These are phyloP conservation scores for Hypotaenidia okinawae DNA, from an alignment of 2,797 vertebrate species.

Conservation along the genomic window DNA sequence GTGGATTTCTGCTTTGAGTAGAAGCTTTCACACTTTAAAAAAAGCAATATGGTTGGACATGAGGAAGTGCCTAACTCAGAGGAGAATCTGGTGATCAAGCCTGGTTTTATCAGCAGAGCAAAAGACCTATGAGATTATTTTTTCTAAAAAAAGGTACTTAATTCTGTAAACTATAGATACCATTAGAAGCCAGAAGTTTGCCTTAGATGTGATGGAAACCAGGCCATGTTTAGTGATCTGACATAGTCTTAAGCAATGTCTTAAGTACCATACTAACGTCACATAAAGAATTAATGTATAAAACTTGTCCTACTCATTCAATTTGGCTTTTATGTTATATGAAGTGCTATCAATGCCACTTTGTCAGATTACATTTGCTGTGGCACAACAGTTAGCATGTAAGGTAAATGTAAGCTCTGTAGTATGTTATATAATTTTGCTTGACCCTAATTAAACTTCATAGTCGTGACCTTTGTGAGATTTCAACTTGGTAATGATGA, in stretches of 20 bases:
- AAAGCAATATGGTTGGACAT: not conserved
- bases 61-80: too few relatives aligned
- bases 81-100: not conserved
- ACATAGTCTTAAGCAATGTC: not conserved
- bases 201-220: not conserved
- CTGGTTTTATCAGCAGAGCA: not conserved
- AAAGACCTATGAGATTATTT: not conserved
- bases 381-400: too few relatives aligned
- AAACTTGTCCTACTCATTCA: not conserved
- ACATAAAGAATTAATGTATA: not conserved
- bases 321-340: not conserved
- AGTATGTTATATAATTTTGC: not conserved
- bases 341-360: not conserved
- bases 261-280: not conserved
- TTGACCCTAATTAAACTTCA: not conserved
- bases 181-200: not conserved
- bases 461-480: not conserved
- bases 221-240: not conserved
- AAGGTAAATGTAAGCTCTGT: not conserved
- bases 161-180: not conserved
- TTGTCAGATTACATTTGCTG: not conserved
- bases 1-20: not conserved
- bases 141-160: not conserved
- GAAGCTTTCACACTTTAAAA: not conserved
- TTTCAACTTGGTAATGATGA: not conserved